Conservation (phyloP, 2,113 vertebrate genomes). For the Pipra filicauda region DNA sequence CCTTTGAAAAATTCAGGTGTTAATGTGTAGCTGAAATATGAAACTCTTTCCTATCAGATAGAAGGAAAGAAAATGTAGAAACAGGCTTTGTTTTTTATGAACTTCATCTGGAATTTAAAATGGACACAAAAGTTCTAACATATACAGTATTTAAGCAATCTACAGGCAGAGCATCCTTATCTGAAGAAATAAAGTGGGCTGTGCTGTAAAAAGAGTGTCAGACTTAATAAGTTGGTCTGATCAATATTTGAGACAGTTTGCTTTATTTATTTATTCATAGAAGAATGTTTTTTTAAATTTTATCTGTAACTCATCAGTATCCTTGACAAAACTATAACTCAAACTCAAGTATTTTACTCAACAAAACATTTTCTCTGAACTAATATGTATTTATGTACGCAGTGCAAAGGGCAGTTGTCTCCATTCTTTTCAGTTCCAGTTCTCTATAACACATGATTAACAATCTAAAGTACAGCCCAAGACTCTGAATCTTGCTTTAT, state of each 20-base stretch:
- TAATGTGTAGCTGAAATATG: neutral
- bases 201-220: conserved; percentile 1
- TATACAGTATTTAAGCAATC: neutral
- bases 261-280: conserved; percentile 2
- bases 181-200: conserved; percentile 13
- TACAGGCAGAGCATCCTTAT: neutral
- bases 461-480: neutral
- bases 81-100: neutral
- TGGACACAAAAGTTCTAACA: neutral
- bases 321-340: conserved; percentile 22
- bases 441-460: neutral
- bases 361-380: neutral
- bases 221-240: neutral
- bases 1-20: neutral
- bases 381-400: neutral
- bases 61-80: neutral
- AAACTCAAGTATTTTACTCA: neutral
- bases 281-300: conserved; percentile 33
- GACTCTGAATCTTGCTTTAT: neutral
- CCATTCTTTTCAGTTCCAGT: neutral
- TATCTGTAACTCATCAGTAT: conserved; percentile 2
- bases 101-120: neutral
- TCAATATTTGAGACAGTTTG: conserved; percentile 25
- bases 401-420: neutral
- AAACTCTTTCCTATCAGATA: neutral